phyloP scores from a whole-genome alignment of 1,140 invertebrate species.

The Cydia fagiglandana region DNA sequence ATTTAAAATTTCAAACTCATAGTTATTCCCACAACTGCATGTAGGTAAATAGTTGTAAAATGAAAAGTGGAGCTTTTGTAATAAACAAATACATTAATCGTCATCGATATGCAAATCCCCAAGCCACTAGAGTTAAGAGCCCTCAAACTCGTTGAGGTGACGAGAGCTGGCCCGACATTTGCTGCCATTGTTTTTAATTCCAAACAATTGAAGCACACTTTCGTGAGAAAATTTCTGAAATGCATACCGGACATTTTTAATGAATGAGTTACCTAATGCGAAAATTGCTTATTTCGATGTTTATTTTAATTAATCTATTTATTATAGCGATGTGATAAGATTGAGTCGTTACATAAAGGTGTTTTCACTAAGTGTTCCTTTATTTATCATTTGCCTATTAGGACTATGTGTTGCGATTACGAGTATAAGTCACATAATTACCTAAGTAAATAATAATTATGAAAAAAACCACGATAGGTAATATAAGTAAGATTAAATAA shows the following conservation, averaged over 20 bases:
- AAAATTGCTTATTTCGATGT: constrained; percentile 8
- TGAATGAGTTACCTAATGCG: constrained; percentile 23
- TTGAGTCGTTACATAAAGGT: neutral
- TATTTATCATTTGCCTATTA: too few species aligned
- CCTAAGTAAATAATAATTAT: too few species aligned
- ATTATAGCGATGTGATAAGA: neutral
- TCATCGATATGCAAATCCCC: constrained; percentile 75
- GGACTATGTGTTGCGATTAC: too few species aligned
- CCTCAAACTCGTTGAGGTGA: constrained; percentile 54
- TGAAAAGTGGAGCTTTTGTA: constrained; percentile 10
- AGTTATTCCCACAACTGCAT: neutral
- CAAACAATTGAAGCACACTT: constrained; percentile 41
- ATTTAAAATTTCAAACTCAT: too few species aligned
- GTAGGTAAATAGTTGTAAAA: neutral
- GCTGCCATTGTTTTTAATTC: constrained; percentile 62
- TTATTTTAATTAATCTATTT: constrained; percentile 8
- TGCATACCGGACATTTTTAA: constrained; percentile 24
- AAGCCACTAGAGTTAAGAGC: constrained; percentile 51
- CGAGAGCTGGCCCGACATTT: constrained; percentile 60
- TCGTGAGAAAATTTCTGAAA: constrained; percentile 49
- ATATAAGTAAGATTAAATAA: too few species aligned
- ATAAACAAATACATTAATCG: constrained; percentile 35
- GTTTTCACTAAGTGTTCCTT: neutral
- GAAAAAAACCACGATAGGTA: too few species aligned
- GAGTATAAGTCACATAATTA: too few species aligned